Evolutionary conservation across 1,140 invertebrate species (phyloP).

Genomic region (Brachionus sp.): DNA sequence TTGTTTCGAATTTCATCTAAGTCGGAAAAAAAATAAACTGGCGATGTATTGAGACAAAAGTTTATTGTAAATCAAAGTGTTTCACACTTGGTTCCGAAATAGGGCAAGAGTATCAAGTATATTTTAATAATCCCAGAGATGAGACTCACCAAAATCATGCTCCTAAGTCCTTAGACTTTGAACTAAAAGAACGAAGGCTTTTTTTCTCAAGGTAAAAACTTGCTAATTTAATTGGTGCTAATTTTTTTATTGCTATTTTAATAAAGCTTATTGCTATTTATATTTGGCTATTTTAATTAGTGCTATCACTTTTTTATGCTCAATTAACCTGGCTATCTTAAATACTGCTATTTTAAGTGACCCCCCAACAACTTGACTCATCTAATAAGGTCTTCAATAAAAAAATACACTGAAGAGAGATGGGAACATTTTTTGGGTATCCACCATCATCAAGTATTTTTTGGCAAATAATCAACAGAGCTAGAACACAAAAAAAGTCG

Average conservation of each 20-base stretch:
- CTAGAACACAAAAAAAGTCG: neutral
- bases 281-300: too few relatives aligned
- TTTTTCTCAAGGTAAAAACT: too few relatives aligned
- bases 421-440: neutral
- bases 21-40: constrained; percentile 1
- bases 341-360: too few relatives aligned
- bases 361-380: too few relatives aligned
- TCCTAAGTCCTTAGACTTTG: constrained; percentile 2
- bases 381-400: neutral
- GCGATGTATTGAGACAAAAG: neutral
- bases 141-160: constrained; percentile 19
- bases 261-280: too few relatives aligned
- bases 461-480: neutral
- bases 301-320: too few relatives aligned
- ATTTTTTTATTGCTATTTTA: too few relatives aligned
- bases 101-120: too few relatives aligned
- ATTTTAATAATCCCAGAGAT: neutral
- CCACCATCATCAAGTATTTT: neutral
- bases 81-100: neutral
- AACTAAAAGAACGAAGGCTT: constrained; percentile 3
- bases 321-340: too few relatives aligned
- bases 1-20: constrained; percentile 3
- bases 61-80: neutral
- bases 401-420: neutral
- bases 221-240: too few relatives aligned